phyloP scores from a whole-genome alignment of 2,888 invertebrate genomes.

The Acleris literana region DNA sequence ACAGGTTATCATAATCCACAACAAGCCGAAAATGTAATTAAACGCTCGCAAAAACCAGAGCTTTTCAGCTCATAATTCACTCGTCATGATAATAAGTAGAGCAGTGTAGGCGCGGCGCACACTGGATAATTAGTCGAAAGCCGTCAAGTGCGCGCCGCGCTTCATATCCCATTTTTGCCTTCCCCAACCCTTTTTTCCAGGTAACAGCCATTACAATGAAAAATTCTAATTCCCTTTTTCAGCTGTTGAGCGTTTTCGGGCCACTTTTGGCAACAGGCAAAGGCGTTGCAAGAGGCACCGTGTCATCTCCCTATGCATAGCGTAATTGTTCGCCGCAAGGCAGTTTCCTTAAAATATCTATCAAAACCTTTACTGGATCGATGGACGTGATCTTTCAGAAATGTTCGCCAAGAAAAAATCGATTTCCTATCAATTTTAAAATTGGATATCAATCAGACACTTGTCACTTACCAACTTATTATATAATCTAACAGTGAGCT shows the following conservation, averaged over 20 bases:
- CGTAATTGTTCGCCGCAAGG: background rate
- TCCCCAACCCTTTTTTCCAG: slow-evolving; percentile 42
- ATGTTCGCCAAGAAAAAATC: too few species aligned
- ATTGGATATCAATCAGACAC: too few species aligned
- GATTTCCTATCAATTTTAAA: too few species aligned
- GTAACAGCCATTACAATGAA: slow-evolving; percentile 62
- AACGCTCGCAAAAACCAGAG: slow-evolving; percentile 25
- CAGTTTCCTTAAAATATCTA: too few species aligned
- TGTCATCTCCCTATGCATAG: slow-evolving; percentile 2
- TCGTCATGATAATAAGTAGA: slow-evolving; percentile 40
- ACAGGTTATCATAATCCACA: too few species aligned
- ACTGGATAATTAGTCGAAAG: slow-evolving; percentile 41
- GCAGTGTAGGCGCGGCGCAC: slow-evolving; percentile 38
- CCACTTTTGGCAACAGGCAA: slow-evolving; percentile 48
- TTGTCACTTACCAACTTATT: too few species aligned
- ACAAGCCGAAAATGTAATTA: slow-evolving; percentile 1
- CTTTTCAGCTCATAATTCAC: slow-evolving; percentile 26
- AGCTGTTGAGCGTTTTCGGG: slow-evolving; percentile 55
- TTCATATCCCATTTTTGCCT: slow-evolving; percentile 38
- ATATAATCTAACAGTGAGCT: too few species aligned
- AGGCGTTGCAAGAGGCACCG: slow-evolving; percentile 5
- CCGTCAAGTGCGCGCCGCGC: slow-evolving; percentile 40
- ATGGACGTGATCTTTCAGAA: too few species aligned
- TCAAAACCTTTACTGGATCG: too few species aligned
- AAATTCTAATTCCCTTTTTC: slow-evolving; percentile 74